Conservation (phyloP, 2,113 vertebrate species). For the Odontesthes bonariensis region DNA sequence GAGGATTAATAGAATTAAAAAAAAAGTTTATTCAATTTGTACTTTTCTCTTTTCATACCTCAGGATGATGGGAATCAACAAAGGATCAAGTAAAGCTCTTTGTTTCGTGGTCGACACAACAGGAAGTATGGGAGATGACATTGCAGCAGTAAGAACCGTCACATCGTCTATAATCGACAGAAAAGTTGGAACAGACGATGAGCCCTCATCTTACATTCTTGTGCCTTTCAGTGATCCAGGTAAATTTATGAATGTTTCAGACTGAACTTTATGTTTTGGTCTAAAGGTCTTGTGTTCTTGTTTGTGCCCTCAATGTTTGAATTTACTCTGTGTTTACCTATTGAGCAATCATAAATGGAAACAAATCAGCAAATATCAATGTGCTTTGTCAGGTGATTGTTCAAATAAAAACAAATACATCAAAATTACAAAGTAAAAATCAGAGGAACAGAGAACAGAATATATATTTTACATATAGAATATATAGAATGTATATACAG, state of each 20-base stretch:
- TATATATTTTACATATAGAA: neutral
- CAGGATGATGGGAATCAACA: slow-evolving; percentile 75
- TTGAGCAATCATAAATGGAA: too few species aligned
- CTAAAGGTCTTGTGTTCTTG: too few species aligned
- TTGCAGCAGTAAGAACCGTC: slow-evolving; percentile 41
- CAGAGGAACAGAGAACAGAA: too few species aligned
- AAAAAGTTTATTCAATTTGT: neutral
- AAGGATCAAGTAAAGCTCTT: slow-evolving; percentile 64
- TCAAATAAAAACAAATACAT: too few species aligned
- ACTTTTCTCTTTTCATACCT: neutral
- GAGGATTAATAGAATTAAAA: neutral
- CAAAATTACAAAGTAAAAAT: too few species aligned
- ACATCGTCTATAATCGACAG: slow-evolving; percentile 59
- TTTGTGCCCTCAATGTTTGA: neutral
- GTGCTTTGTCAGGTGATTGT: too few species aligned
- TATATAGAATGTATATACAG: too few species aligned
- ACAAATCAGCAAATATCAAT: too few species aligned
- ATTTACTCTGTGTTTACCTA: neutral
- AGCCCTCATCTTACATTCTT: slow-evolving; percentile 72
- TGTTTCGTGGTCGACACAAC: slow-evolving; percentile 78
- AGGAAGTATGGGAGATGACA: slow-evolving; percentile 72
- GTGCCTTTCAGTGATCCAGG: slow-evolving; percentile 79
- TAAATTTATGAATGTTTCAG: slow-evolving; percentile 9
- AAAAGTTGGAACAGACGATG: slow-evolving; percentile 43
- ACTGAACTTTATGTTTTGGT: neutral